phyloP scores from a whole-genome alignment of 2,888 invertebrate genomes.

The Odontocolon sp. region DNA sequence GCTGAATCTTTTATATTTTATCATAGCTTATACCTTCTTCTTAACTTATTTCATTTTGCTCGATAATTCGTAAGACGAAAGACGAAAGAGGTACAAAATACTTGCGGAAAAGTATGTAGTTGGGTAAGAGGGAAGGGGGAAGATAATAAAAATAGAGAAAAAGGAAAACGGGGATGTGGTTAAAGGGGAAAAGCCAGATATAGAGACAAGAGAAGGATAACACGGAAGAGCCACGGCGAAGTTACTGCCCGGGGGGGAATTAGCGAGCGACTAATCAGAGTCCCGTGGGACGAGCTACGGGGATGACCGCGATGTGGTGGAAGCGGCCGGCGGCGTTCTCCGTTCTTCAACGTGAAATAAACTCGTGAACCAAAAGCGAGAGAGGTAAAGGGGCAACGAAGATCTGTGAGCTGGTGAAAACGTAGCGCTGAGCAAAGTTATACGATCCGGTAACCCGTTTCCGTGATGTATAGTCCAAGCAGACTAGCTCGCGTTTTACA shows the following conservation, averaged over 20 bases:
- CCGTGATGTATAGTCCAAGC: neutral
- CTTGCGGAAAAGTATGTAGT: neutral
- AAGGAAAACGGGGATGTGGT: neutral
- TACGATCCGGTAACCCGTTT: neutral
- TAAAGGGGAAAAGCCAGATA: neutral
- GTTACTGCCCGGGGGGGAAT: constrained; percentile 63
- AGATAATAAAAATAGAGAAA: neutral
- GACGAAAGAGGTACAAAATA: neutral
- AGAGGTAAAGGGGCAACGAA: constrained; percentile 3
- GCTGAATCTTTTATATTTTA: too few relatives aligned
- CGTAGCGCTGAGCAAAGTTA: constrained; percentile 28
- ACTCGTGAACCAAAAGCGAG: constrained; percentile 7
- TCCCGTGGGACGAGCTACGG: constrained; percentile 41
- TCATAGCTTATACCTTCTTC: too few relatives aligned
- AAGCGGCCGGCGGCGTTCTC: constrained; percentile 25
- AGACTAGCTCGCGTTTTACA: neutral
- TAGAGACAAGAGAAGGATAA: constrained; percentile 36
- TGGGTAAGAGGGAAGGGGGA: neutral
- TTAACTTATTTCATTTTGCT: neutral
- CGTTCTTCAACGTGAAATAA: constrained; percentile 36
- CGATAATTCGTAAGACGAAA: neutral
- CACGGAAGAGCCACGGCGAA: constrained; percentile 49
- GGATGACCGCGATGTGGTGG: constrained; percentile 32
- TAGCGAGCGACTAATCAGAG: constrained; percentile 63
- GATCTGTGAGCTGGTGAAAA: constrained; percentile 9